Evolutionary conservation across 1,140 invertebrate genomes (phyloP).

Genomic region (Octopus bimaculoides): DNA sequence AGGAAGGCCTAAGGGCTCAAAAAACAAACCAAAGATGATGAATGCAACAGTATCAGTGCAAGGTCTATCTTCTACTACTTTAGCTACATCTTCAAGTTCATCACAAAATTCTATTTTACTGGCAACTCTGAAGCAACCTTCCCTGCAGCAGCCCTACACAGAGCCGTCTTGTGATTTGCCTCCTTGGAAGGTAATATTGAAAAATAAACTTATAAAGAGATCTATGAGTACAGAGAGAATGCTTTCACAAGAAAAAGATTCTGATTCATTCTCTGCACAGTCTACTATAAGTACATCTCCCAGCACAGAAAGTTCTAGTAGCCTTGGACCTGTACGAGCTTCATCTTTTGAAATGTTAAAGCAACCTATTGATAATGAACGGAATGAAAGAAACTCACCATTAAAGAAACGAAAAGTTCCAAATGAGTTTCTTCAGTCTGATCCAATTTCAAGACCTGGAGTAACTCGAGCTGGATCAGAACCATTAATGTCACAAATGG

Average conservation of each 20-base stretch:
- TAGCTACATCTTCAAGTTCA: background rate
- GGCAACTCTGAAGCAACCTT: background rate
- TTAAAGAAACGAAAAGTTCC: conserved; percentile 10
- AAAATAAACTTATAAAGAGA: conserved; percentile 47
- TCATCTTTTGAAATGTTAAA: background rate
- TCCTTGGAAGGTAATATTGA: conserved; percentile 36
- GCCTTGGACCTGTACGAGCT: background rate
- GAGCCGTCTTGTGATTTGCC: background rate
- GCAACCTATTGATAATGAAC: background rate
- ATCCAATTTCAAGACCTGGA: background rate
- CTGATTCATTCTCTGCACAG: background rate
- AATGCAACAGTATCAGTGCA: background rate
- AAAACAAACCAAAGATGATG: conserved; percentile 34
- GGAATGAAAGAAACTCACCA: conserved; percentile 8
- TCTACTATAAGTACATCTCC: background rate
- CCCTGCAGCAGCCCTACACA: conserved; percentile 17
- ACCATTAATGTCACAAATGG: conserved; percentile 3
- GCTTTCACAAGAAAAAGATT: background rate
- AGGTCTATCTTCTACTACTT: background rate
- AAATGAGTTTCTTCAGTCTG: background rate
- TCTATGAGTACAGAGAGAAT: conserved; percentile 46
- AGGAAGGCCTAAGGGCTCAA: conserved; percentile 45
- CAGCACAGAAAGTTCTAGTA: background rate
- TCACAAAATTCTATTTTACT: background rate
- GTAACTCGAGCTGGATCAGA: conserved; percentile 8